Base-by-base conservation (phyloP, 2,113 vertebrate species). In the Chaenocephalus aceratus region DNA sequence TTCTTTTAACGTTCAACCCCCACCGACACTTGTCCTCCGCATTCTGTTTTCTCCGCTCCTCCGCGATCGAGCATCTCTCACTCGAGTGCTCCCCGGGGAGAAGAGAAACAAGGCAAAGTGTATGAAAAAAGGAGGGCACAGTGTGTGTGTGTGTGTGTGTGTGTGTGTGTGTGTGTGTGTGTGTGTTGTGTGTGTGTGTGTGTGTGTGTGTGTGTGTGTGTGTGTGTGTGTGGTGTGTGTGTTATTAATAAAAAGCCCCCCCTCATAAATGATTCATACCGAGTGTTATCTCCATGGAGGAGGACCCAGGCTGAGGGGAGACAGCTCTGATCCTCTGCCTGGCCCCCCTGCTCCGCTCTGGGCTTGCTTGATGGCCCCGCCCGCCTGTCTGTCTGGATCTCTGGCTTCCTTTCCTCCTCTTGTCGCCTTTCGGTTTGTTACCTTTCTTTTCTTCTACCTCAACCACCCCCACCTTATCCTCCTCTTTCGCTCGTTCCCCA, bases 211-310 rank as follows among this genome's bases (percentile, higher is more conserved):
- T 41, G 7, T 41, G 36, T 41, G 36, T 41, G 36, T 48, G 79
- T 67, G 69, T 82, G 58, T 21, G 21, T 21, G 21, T 21, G 21
- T 21, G 21, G n/a, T 21, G 21, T 21, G 21, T 21, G 21, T 76
- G 83, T 93, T 91, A 80, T 88, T 92, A 89, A 92, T 90, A 79
- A 84, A 64, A 72, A 26, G 6, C 72, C 81, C 74, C 74, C 80
- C 75, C 66, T 88, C 84, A 92, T 94, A 78, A 89, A 93, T 91
- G 46, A 91, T 91, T 89, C 85, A 93, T 94, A 71, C 71, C 45
- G 67, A 73, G 82, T 88, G 87, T 82, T 87, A 66, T 91, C 89
- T 87, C 66, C 34, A 1, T 30, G 75, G 91, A 84, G 81, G 82
- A 85, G 88, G 88, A 75, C 53, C 86, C 79, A 77, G 81, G 82